phyloP scores from a whole-genome alignment of 2,797 vertebrate genomes.

The Cichlasoma orientale region DNA sequence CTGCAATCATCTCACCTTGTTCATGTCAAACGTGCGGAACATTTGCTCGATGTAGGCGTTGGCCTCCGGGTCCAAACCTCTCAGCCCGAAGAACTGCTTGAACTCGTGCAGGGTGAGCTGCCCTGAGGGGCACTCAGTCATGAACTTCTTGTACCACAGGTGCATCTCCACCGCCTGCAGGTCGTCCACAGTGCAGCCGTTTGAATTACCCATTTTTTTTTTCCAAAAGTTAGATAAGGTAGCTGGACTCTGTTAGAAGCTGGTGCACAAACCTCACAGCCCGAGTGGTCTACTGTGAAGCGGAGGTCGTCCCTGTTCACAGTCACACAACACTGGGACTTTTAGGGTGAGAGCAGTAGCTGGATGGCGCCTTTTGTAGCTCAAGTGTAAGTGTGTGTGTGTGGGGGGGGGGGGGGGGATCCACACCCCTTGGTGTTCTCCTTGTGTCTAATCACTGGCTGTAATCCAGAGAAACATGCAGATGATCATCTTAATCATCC shows the following conservation, averaged over 20 bases:
- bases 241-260: not conserved
- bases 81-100: conserved; percentile 92
- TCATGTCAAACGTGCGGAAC: conserved; percentile 95
- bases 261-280: conserved; percentile 18
- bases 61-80: conserved; percentile 87
- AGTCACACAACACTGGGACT: conserved; percentile 75
- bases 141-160: conserved; percentile 96
- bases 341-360: conserved; percentile 15
- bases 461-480: conserved; percentile 67
- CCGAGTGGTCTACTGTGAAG: conserved; percentile 79
- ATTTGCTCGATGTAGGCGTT: conserved; percentile 94
- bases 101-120: conserved; percentile 93
- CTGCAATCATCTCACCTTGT: conserved; percentile 82
- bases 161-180: conserved; percentile 93
- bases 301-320: conserved; percentile 71
- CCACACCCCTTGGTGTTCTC: conserved; percentile 50
- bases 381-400: not conserved
- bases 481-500: conserved; percentile 60
- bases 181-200: conserved; percentile 86
- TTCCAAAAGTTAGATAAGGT: not conserved
- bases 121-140: conserved; percentile 92
- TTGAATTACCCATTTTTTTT: conserved; percentile 84
- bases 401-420: not conserved
- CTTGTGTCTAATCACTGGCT: conserved; percentile 66
- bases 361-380: conserved; percentile 68